Conservation (phyloP, 2,113 vertebrate genomes). For the Strix aluco region DNA sequence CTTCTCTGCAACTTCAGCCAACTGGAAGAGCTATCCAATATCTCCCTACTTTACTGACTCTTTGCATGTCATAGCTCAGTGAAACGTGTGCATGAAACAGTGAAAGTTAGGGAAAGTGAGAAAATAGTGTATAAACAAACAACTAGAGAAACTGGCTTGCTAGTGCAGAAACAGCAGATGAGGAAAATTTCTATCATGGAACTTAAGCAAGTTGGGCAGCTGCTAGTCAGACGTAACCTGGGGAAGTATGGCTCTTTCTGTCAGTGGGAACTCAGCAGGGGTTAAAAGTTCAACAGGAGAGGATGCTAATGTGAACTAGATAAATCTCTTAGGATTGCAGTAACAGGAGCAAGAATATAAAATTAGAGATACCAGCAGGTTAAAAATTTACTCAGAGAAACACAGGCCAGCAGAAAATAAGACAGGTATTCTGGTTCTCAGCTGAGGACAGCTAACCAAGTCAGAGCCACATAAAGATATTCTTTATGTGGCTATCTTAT, state of each 20-base stretch:
- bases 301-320: not conserved
- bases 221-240: not conserved
- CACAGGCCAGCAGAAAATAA: not conserved
- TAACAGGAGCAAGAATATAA: conserved; percentile 6
- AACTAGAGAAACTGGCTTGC: not conserved
- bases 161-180: not conserved
- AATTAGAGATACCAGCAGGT: conserved; percentile 2
- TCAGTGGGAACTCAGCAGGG: not conserved
- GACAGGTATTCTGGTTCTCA: not conserved
- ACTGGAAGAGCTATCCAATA: not conserved
- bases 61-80: not conserved
- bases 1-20: not conserved
- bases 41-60: not conserved
- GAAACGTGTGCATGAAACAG: not conserved
- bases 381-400: conserved; percentile 13
- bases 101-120: rapidly evolving
- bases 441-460: conserved; percentile 24
- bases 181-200: not conserved
- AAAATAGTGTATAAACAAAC: not conserved
- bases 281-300: not conserved
- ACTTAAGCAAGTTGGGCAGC: not conserved
- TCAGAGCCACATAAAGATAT: conserved; percentile 13
- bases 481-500: not conserved
- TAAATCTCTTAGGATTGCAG: not conserved
- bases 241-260: not conserved